Evolutionary conservation across 2,888 invertebrate species (phyloP).

Genomic region (Volucella zonaria): DNA sequence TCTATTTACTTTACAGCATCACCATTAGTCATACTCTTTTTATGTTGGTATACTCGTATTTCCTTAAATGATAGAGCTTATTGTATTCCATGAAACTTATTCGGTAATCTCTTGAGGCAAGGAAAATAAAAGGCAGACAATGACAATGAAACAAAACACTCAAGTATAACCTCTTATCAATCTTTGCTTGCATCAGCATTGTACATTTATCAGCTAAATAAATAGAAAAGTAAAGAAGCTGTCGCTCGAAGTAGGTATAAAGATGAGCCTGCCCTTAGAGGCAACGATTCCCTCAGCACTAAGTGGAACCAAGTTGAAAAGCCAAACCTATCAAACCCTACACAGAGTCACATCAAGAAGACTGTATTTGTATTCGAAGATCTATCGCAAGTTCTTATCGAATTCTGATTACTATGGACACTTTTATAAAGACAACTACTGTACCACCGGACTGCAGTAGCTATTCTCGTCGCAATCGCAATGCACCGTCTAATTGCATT

Average conservation of each 20-base stretch:
- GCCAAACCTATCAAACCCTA: not conserved
- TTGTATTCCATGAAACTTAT: no score
- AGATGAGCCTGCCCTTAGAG: not conserved
- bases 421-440: conserved; percentile 6
- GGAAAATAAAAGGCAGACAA: not conserved
- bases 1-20: no score
- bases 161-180: not conserved
- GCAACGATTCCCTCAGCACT: no score
- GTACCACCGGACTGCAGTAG: not conserved
- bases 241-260: not conserved
- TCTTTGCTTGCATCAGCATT: not conserved
- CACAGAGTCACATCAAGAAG: not conserved
- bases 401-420: not conserved
- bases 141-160: not conserved
- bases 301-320: not conserved
- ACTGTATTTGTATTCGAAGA: no score
- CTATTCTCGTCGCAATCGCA: not conserved
- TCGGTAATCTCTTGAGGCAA: no score
- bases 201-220: not conserved
- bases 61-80: no score
- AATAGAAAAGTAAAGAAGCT: not conserved
- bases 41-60: no score
- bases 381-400: no score
- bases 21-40: no score
- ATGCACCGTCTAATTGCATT: not conserved